These are phyloP conservation scores for Corythornis vintsioides DNA, from an alignment of 2,113 vertebrate species.

Conservation along the genomic window DNA sequence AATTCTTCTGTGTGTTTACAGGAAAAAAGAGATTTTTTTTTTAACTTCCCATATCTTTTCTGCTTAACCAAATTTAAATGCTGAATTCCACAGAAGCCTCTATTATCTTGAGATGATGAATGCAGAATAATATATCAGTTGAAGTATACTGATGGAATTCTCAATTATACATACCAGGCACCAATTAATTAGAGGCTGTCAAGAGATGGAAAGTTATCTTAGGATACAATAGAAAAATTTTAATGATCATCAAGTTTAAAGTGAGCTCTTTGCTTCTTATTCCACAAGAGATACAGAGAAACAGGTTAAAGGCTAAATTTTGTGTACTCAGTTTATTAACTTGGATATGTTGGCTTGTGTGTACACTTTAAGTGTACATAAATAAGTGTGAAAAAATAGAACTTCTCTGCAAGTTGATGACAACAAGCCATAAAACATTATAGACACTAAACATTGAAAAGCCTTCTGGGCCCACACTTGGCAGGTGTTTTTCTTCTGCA, in stretches of 20 bases:
- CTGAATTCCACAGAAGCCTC: not conserved
- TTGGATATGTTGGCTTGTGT: not conserved
- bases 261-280: not conserved
- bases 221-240: not conserved
- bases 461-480: not conserved
- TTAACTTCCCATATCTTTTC: not conserved
- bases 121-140: not conserved
- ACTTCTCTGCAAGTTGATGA: not conserved
- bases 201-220: not conserved
- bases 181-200: not conserved
- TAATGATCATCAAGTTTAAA: not conserved
- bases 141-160: not conserved
- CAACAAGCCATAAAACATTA: not conserved
- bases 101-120: not conserved
- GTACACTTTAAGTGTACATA: not conserved
- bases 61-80: not conserved
- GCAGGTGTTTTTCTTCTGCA: not conserved
- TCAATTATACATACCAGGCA: not conserved
- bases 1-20: not conserved
- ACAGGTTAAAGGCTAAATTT: not conserved
- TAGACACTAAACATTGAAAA: not conserved
- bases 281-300: not conserved
- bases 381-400: not conserved
- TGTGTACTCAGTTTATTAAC: not conserved
- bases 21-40: not conserved